phyloP scores from a whole-genome alignment of 2,888 invertebrate genomes.

The Acleris holmiana region DNA sequence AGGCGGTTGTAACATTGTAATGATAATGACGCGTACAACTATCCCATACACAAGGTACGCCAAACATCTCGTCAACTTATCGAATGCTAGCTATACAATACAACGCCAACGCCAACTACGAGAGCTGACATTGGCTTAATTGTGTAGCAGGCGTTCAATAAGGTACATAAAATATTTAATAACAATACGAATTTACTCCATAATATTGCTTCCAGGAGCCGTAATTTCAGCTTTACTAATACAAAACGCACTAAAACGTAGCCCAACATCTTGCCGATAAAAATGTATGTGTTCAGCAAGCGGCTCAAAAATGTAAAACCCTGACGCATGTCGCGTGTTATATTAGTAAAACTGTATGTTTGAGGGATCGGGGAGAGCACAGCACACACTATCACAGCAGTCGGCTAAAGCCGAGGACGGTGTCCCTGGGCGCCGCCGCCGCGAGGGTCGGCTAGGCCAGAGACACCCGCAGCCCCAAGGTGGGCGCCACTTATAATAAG shows the following conservation, averaged over 20 bases:
- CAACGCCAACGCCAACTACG: no score
- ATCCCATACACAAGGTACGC: constrained; percentile 1
- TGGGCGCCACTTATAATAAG: constrained; percentile 77
- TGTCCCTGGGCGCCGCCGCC: constrained; percentile 54
- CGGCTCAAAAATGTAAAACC: constrained; percentile 59
- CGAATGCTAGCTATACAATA: no score
- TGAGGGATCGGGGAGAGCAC: constrained; percentile 69
- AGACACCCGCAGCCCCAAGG: constrained; percentile 62
- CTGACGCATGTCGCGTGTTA: constrained; percentile 47
- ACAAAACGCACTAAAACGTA: constrained; percentile 56
- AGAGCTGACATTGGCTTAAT: neutral
- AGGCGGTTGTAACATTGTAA: neutral
- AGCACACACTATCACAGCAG: constrained; percentile 82
- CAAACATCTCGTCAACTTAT: neutral
- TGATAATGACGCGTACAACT: constrained; percentile 7
- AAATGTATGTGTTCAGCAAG: constrained; percentile 63
- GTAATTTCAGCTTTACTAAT: constrained; percentile 58
- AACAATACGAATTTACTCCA: constrained; percentile 19
- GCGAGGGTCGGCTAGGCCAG: constrained; percentile 50
- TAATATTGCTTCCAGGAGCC: constrained; percentile 34
- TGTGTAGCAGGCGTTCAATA: neutral
- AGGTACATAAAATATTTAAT: constrained; percentile 5
- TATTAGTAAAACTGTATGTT: constrained; percentile 57
- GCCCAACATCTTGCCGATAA: constrained; percentile 50
- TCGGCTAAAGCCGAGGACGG: constrained; percentile 60